Percentiles rank a stretch among this genome's conserved stretches.
These are phyloP conservation scores for Urocynchramus pylzowi DNA, from an alignment of 2,113 vertebrate genomes.

Conservation along the genomic window DNA sequence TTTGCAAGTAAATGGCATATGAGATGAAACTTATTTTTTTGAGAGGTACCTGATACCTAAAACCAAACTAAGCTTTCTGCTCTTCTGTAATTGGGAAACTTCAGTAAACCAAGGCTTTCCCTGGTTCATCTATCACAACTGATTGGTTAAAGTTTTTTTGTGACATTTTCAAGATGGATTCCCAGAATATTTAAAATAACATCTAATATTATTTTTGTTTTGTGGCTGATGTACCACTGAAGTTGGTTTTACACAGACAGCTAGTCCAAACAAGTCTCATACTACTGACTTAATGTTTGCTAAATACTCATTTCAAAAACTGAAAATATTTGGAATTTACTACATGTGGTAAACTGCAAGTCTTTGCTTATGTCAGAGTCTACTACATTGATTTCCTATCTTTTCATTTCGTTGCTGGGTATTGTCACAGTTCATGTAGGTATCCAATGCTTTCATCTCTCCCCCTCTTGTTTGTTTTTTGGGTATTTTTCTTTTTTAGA, in stretches of 20 bases:
- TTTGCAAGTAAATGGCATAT: neutral
- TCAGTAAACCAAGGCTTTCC: neutral
- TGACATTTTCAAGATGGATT: neutral
- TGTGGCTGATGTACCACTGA: neutral
- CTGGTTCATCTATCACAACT: neutral
- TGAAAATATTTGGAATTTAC: neutral
- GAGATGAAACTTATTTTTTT: neutral
- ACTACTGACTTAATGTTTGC: neutral
- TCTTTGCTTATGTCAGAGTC: neutral
- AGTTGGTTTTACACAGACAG: neutral
- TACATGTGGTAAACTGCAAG: neutral
- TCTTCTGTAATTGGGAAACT: neutral
- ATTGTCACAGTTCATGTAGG: neutral
- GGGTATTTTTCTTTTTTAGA: neutral
- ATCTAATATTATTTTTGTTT: neutral
- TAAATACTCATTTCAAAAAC: neutral
- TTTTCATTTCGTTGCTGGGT: neutral
- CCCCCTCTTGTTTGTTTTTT: fast-evolving
- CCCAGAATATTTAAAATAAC: neutral
- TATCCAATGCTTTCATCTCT: neutral
- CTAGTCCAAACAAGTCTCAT: neutral
- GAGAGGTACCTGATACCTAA: neutral
- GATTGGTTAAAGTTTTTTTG: neutral
- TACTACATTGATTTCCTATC: neutral
- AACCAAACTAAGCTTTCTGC: neutral